Percentiles rank a stretch among this genome's conserved stretches.
These are phyloP conservation scores for Xiphorhynchus erythropygius DNA, from an alignment of 2,797 vertebrate genomes.

Conservation along the genomic window DNA sequence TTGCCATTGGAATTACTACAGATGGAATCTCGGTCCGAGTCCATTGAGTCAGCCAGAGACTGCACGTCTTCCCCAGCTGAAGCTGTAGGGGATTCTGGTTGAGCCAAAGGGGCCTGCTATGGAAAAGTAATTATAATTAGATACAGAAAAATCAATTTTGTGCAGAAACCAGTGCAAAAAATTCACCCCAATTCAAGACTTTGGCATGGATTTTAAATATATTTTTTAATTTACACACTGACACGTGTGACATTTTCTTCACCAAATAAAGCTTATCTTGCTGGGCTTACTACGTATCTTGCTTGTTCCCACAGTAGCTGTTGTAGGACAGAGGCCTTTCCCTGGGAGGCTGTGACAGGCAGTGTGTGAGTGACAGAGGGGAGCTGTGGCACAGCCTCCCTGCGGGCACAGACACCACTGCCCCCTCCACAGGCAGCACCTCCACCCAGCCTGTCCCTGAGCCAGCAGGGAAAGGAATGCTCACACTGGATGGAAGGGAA, in stretches of 20 bases:
- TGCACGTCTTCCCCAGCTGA: slow-evolving; percentile 97
- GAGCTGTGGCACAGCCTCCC: neutral
- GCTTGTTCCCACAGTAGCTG: neutral
- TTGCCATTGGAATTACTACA: slow-evolving; percentile 97
- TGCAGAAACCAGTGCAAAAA: neutral
- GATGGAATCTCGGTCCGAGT: slow-evolving; percentile 95
- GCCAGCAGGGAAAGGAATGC: neutral
- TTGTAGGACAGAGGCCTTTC: neutral
- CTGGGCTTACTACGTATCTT: neutral
- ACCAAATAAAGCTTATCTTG: neutral
- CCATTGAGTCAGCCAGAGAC: slow-evolving; percentile 95
- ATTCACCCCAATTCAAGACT: neutral
- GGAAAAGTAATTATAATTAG: slow-evolving; percentile 12
- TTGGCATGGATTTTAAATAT: neutral
- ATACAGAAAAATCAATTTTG: neutral
- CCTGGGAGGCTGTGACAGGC: neutral
- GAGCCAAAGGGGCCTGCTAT: slow-evolving; percentile 92
- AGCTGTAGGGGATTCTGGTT: slow-evolving; percentile 97
- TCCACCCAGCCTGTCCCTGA: neutral
- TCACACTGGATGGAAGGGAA: neutral
- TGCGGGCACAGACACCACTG: neutral
- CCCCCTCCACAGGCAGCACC: neutral
- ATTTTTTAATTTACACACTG: neutral
- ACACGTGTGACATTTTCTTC: neutral
- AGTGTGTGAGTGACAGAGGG: neutral